Evolutionary conservation across 2,113 vertebrate species (phyloP).

Genomic region (Lagopus leucura): DNA sequence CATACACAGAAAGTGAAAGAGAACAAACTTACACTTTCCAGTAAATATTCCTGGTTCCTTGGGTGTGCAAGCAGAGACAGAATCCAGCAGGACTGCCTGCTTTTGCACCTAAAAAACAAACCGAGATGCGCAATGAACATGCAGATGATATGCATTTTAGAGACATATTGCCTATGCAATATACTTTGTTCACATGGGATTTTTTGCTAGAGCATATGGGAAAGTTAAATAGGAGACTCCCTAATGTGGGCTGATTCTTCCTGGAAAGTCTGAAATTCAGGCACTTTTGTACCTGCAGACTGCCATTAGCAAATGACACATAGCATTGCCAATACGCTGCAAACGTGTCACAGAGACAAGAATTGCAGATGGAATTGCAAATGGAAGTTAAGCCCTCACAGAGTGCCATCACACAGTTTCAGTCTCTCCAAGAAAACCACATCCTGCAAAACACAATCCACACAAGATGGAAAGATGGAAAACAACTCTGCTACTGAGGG

Average conservation of each 20-base stretch:
- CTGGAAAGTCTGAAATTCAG: not conserved
- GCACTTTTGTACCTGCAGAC: not conserved
- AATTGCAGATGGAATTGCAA: not conserved
- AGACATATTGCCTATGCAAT: not conserved
- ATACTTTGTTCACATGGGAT: accelerated
- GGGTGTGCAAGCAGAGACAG: conserved; percentile 57
- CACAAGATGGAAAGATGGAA: not conserved
- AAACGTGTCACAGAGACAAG: not conserved
- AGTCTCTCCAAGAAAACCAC: not conserved
- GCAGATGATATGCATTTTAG: not conserved
- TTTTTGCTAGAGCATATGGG: not conserved
- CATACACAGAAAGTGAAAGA: not conserved
- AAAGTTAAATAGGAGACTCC: not conserved
- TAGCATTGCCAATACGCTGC: not conserved
- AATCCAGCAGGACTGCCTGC: conserved; percentile 39
- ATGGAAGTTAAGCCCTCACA: conserved; percentile 3
- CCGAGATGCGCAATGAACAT: not conserved
- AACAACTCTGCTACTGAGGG: not conserved
- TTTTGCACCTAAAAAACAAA: conserved; percentile 70
- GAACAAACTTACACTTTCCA: conserved; percentile 85
- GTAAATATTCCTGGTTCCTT: conserved; percentile 85
- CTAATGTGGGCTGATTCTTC: not conserved
- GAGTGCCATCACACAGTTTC: not conserved
- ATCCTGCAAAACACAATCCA: not conserved
- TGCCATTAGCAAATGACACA: not conserved